Conservation (phyloP, 2,113 vertebrate species). For the Triplophysa siluroides region DNA sequence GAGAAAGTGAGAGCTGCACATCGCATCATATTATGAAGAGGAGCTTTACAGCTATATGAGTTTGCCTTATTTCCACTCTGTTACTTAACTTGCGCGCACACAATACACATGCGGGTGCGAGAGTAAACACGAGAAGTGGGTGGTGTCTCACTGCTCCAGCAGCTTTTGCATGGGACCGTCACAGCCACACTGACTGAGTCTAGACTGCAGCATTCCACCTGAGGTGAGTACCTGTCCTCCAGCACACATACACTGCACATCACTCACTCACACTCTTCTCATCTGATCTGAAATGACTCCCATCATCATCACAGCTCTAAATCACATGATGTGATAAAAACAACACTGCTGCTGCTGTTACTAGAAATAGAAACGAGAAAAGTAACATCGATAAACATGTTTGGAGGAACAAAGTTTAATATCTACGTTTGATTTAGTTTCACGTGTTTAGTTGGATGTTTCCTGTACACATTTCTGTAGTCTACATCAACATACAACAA, state of each 20-base stretch:
- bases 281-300: too few relatives aligned
- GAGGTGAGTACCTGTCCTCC: conserved; percentile 15
- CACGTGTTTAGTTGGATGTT: neutral
- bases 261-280: neutral
- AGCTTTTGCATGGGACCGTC: conserved; percentile 25
- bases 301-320: too few relatives aligned
- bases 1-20: neutral
- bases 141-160: conserved; percentile 54
- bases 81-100: too few relatives aligned
- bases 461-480: neutral
- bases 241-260: neutral
- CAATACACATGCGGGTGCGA: conserved; percentile 34
- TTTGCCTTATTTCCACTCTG: too few relatives aligned
- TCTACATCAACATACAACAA: neutral
- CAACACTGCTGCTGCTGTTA: too few relatives aligned
- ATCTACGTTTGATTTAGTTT: neutral
- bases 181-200: neutral
- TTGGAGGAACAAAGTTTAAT: neutral
- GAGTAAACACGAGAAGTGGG: conserved; percentile 60
- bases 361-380: too few relatives aligned
- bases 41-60: neutral
- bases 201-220: neutral
- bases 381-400: neutral
- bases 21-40: too few relatives aligned
- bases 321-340: neutral